Conservation (phyloP, 2,797 vertebrate genomes). For the Falco berigora region DNA sequence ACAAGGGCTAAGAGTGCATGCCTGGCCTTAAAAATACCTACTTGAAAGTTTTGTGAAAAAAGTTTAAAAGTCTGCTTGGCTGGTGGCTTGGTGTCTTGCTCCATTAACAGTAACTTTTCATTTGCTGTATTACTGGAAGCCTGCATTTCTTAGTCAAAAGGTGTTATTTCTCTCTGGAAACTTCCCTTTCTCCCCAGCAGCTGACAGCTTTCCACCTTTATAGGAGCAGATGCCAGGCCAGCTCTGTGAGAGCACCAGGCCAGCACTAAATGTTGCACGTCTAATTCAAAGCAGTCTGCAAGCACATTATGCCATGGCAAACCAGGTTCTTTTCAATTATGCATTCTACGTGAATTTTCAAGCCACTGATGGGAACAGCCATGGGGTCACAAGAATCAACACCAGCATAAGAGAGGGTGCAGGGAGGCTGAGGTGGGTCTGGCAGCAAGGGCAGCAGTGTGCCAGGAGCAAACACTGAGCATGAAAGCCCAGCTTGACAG, state of each 20-base stretch:
- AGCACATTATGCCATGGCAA: background rate
- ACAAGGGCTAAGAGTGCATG: background rate
- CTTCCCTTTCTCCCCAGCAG: background rate
- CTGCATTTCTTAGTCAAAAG: background rate
- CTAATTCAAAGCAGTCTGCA: background rate
- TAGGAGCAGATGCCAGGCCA: background rate
- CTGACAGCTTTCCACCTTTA: background rate
- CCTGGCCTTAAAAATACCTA: background rate
- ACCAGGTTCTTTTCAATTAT: rapidly evolving
- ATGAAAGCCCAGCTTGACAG: background rate
- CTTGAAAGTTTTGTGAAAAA: background rate
- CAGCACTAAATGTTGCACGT: background rate
- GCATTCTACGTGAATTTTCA: background rate
- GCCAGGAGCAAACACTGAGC: background rate
- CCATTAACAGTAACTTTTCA: background rate
- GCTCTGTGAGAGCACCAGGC: background rate
- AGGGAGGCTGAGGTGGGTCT: background rate
- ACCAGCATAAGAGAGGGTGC: background rate
- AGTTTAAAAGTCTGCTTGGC: background rate
- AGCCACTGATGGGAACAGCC: background rate
- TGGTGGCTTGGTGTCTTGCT: background rate
- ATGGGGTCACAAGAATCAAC: rapidly evolving
- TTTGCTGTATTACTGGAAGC: background rate
- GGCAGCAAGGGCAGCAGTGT: rapidly evolving
- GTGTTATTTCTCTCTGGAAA: background rate